These are phyloP conservation scores for Kryptolebias ocellatus DNA, from an alignment of 2,797 vertebrate species.

Conservation along the genomic window DNA sequence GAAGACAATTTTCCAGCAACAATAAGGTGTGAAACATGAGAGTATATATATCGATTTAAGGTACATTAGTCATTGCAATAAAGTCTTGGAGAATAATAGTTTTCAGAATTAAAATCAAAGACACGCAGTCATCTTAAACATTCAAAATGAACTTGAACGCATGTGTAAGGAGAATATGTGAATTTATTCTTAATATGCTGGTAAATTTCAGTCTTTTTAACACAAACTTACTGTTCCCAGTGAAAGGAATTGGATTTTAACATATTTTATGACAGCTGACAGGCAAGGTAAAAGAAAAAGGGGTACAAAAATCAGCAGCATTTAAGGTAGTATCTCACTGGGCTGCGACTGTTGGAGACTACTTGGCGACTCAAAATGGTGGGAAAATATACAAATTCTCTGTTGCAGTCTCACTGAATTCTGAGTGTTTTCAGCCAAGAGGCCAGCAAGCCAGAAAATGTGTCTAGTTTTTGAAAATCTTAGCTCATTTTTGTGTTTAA, in stretches of 20 bases:
- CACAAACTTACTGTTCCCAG: conserved; percentile 27
- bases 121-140: conserved; percentile 11
- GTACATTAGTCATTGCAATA: conserved; percentile 33
- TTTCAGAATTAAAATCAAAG: conserved; percentile 5
- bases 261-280: conserved; percentile 27
- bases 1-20: conserved; percentile 41
- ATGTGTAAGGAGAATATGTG: conserved; percentile 5
- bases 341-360: too few species aligned
- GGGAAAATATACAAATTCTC: too few species aligned
- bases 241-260: conserved; percentile 52
- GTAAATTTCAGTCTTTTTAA: conserved; percentile 23
- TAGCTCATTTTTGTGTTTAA: too few species aligned
- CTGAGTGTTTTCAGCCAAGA: too few species aligned
- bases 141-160: background rate
- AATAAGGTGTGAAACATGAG: conserved; percentile 53
- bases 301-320: conserved; percentile 13
- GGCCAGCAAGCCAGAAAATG: too few species aligned
- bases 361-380: too few species aligned
- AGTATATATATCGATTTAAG: conserved; percentile 39
- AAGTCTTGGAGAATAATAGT: conserved; percentile 10
- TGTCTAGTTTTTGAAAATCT: too few species aligned
- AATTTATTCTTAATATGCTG: conserved; percentile 13
- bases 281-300: conserved; percentile 27
- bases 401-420: too few species aligned
- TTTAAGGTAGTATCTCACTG: background rate